phyloP scores from a whole-genome alignment of 37 sponge, comb jelly and placozoan genomes.

The Bolinopsis microptera region DNA sequence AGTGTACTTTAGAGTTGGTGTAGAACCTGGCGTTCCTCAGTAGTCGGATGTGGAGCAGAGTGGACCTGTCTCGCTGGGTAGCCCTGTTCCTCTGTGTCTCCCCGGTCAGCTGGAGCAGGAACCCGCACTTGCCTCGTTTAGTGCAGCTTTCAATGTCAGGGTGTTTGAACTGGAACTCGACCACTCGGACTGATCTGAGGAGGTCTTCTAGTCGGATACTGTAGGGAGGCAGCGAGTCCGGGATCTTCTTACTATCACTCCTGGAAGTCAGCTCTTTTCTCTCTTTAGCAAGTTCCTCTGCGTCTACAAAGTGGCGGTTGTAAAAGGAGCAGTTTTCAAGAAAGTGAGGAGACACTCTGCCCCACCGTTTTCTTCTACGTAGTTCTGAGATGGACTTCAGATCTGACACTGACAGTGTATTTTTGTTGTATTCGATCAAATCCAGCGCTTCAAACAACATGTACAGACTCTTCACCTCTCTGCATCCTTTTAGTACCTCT shows the following conservation, averaged over 20 bases:
- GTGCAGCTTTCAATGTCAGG: not conserved
- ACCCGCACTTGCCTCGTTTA: not conserved
- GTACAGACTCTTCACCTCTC: not conserved
- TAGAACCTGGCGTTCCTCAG: not conserved
- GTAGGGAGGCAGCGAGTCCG: not conserved
- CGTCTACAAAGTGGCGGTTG: not conserved
- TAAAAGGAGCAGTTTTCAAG: not conserved
- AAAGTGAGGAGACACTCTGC: not conserved
- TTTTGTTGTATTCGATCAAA: not conserved
- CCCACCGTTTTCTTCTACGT: not conserved
- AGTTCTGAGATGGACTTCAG: not conserved
- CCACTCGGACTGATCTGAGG: not conserved
- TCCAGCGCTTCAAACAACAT: not conserved
- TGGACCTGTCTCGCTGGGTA: not conserved
- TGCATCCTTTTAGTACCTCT: not conserved
- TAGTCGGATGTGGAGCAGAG: not conserved
- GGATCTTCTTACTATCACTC: not conserved
- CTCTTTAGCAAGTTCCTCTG: not conserved
- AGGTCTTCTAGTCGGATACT: not conserved
- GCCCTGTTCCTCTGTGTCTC: not conserved
- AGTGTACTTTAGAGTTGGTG: not conserved
- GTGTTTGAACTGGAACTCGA: not conserved
- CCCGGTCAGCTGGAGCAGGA: not conserved
- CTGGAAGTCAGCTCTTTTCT: not conserved
- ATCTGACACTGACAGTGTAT: not conserved